Base-by-base conservation (phyloP, 1,140 invertebrate genomes). In the Pteromalus puparum region DNA sequence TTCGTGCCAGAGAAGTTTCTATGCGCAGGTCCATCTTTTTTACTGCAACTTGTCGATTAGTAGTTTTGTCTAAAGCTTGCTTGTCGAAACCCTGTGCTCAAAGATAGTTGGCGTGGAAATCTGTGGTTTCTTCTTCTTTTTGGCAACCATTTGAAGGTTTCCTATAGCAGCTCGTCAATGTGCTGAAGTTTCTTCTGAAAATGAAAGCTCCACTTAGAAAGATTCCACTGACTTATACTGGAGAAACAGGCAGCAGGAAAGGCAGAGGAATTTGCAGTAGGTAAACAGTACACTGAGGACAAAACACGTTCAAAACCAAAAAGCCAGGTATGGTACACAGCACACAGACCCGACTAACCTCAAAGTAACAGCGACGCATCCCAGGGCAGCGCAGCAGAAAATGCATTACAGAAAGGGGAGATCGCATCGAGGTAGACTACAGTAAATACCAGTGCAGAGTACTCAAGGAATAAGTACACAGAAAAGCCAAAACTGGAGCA, bases 1-100 rank as follows among this genome's bases (percentile, higher is more conserved):
- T 99, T 99, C 30, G 96, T 97, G 0, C 99, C 99, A 68, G 98
- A 99, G 93, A 99, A 99, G 93, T 99, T 99, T 0, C 99, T 99
- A 93, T 99, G 99, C 15, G 94, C 3, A 99, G 93, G 93, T 99
- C 98, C 99, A 99, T 99, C 93, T 99, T 99, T 93, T 99, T 99
- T 0, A 99, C 98, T 72, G 99, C 99, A 18, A 99, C 98, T 90
- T 98, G 96, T 73, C 96, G 95, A 76, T 97, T 96, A 30, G 96
- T 97, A 42, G 94, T 95, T 86, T 96, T 96, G 88, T 99, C 97
- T 30, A 30, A 30, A 30, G 30, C 98, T 80, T 97, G 94, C 91
- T 98, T 97, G 92, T 99, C 98, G 94, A 98, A 99, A 0, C 98
- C 89, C 99, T 95, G 91, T 99, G 99, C 92, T 99, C 98, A 94